These are phyloP conservation scores for Fulmarus glacialis DNA, from an alignment of 2,113 vertebrate genomes.

Conservation along the genomic window DNA sequence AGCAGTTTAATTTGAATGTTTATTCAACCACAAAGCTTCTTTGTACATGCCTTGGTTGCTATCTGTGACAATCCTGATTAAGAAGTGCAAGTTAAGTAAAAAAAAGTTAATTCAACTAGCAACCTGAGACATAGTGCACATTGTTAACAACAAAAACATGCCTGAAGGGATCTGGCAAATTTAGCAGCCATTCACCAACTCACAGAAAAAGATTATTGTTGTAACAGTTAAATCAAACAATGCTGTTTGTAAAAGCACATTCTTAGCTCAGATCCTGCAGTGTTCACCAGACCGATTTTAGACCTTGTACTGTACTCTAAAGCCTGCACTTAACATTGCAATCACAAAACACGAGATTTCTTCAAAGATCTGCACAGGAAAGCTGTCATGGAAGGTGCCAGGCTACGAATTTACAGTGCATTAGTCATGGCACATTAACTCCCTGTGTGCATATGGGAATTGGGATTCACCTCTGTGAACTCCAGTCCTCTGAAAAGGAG, in stretches of 20 bases:
- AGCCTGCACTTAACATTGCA: background rate
- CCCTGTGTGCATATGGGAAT: background rate
- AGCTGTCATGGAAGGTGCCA: background rate
- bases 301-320: background rate
- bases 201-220: background rate
- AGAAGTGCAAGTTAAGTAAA: background rate
- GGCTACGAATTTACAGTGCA: background rate
- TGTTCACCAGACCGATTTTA: background rate
- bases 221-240: background rate
- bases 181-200: background rate
- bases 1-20: background rate
- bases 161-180: conserved; percentile 2
- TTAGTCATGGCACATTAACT: background rate
- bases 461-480: background rate
- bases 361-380: background rate
- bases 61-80: background rate
- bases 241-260: background rate
- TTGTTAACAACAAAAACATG: background rate
- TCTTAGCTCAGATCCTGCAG: background rate
- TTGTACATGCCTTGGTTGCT: background rate
- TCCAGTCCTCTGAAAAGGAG: background rate
- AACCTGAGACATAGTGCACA: background rate
- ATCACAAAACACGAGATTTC: background rate
- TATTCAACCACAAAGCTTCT: background rate
- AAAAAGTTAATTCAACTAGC: background rate